Evolutionary conservation across 2,113 vertebrate genomes (phyloP).

Genomic region (Physeter macrocephalus): DNA sequence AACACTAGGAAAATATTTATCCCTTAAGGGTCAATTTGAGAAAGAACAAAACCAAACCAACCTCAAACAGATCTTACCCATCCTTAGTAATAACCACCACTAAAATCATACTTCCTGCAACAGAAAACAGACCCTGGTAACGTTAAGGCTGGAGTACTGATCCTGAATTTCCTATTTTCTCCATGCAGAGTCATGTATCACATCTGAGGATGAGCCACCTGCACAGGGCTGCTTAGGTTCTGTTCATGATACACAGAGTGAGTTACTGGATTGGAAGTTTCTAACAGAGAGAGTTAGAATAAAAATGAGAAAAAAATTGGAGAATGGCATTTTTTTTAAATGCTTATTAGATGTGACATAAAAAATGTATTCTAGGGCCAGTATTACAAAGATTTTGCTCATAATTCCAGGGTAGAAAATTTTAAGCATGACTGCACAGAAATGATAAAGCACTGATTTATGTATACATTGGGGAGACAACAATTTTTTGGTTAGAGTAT

Average conservation of each 20-base stretch:
- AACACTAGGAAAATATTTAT: not conserved
- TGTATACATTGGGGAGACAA: slow-evolving; percentile 39
- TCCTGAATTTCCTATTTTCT: slow-evolving; percentile 8
- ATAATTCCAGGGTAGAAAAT: slow-evolving; percentile 53
- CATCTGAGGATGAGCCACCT: not conserved
- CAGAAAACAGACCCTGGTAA: not conserved
- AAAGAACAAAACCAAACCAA: not conserved
- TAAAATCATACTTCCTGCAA: not conserved
- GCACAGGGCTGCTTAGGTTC: not conserved
- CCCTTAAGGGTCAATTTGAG: not conserved
- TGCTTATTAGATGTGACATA: slow-evolving; percentile 45
- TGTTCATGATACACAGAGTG: not conserved
- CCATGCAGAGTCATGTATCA: not conserved
- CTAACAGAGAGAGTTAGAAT: slow-evolving; percentile 2
- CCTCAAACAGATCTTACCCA: not conserved
- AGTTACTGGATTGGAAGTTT: not conserved
- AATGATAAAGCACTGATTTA: slow-evolving; percentile 63
- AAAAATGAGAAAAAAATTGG: not conserved
- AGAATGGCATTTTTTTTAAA: slow-evolving; percentile 32
- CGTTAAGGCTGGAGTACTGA: not conserved
- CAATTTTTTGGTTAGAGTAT: slow-evolving; percentile 44
- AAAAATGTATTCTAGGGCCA: slow-evolving; percentile 29
- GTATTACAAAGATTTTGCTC: slow-evolving; percentile 43
- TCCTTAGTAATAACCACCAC: not conserved
- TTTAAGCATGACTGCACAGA: slow-evolving; percentile 58